Conservation (phyloP, 2,113 vertebrate species). For the Carollia perspicillata region DNA sequence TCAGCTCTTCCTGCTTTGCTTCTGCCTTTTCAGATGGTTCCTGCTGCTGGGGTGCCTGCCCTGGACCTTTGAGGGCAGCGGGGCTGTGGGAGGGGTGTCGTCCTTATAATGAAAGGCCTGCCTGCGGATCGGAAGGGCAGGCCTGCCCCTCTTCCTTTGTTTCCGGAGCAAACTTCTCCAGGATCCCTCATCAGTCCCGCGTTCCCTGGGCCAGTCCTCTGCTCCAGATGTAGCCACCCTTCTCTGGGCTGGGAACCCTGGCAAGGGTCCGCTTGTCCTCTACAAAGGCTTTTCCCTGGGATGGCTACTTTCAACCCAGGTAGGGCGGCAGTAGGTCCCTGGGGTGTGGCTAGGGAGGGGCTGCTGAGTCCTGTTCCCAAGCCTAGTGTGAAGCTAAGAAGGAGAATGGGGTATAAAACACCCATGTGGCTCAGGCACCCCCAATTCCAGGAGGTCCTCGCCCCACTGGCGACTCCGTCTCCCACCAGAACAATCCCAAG, state of each 20-base stretch:
- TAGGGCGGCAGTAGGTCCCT: accelerated
- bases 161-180: background rate
- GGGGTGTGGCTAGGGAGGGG: background rate
- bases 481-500: background rate
- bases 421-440: background rate
- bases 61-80: no score
- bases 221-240: background rate
- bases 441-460: background rate
- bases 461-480: background rate
- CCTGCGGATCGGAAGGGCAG: background rate
- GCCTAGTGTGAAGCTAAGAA: background rate
- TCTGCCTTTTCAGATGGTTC: background rate
- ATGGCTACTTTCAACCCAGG: background rate
- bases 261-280: background rate
- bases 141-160: background rate
- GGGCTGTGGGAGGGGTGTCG: background rate
- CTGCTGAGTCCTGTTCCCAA: background rate
- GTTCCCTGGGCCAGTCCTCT: background rate
- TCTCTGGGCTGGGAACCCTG: background rate
- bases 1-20: background rate
- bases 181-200: accelerated
- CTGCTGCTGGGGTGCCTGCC: background rate
- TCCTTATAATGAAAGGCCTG: background rate
- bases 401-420: background rate
- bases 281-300: background rate